phyloP scores from a whole-genome alignment of 2,113 vertebrate genomes.

The Rhagologus leucostigma region DNA sequence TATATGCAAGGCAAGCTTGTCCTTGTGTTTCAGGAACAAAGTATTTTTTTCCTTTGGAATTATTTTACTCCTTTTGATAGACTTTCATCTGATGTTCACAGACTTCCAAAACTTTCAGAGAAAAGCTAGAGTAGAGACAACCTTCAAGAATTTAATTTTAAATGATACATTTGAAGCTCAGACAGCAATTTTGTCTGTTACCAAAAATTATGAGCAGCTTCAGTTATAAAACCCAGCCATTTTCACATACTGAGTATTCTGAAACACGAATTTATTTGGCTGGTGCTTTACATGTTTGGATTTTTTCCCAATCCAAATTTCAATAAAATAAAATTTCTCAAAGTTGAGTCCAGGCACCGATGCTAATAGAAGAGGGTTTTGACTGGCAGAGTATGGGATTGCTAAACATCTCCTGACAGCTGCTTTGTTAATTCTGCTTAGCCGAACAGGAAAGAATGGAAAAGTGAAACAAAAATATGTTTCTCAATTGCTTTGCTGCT shows the following conservation, averaged over 20 bases:
- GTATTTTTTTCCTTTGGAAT: neutral
- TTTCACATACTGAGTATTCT: neutral
- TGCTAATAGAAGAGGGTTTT: neutral
- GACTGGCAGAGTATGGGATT: neutral
- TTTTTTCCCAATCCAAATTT: neutral
- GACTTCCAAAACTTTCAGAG: neutral
- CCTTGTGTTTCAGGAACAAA: neutral
- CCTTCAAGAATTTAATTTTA: neutral
- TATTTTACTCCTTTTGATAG: neutral
- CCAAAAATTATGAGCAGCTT: neutral
- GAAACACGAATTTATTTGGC: neutral
- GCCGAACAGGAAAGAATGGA: neutral
- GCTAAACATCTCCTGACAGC: neutral
- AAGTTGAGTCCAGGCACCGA: neutral
- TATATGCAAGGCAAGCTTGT: neutral
- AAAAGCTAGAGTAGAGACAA: neutral
- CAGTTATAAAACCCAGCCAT: neutral
- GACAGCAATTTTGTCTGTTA: neutral
- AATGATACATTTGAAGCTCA: neutral
- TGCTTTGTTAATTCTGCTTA: neutral
- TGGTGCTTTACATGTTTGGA: neutral
- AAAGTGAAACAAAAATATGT: neutral
- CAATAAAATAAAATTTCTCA: neutral
- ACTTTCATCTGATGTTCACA: neutral
- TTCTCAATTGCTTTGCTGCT: neutral